Conservation (phyloP, 2,113 vertebrate genomes). For the Genyomyrus donnyi region DNA sequence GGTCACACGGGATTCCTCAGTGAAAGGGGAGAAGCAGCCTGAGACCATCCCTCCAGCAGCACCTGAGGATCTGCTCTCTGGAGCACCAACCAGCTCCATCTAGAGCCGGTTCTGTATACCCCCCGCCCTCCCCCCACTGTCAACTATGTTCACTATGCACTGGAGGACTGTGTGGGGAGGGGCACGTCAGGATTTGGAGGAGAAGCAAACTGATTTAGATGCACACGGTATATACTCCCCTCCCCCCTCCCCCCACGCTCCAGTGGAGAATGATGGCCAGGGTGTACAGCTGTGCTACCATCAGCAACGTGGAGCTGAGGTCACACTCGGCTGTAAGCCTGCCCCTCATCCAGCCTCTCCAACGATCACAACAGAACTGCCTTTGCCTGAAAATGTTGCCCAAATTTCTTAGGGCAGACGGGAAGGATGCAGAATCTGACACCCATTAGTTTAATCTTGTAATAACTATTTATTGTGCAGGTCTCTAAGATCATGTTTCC, state of each 20-base stretch:
- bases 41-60: neutral
- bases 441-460: neutral
- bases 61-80: neutral
- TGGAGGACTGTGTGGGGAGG: neutral
- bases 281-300: neutral
- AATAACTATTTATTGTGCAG: conserved; percentile 6
- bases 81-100: neutral
- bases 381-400: neutral
- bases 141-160: neutral
- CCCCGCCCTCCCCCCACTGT: neutral
- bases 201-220: neutral
- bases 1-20: neutral
- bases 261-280: neutral
- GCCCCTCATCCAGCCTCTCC: neutral
- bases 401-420: neutral
- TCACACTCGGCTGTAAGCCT: neutral
- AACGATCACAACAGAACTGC: neutral
- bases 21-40: neutral
- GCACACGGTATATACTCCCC: neutral
- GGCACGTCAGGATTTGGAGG: neutral
- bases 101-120: neutral
- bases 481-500: neutral
- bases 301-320: neutral
- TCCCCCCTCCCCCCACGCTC: neutral
- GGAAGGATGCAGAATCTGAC: neutral